Evolutionary conservation across 2,888 invertebrate species (phyloP).

Genomic region (Agelastica alni): DNA sequence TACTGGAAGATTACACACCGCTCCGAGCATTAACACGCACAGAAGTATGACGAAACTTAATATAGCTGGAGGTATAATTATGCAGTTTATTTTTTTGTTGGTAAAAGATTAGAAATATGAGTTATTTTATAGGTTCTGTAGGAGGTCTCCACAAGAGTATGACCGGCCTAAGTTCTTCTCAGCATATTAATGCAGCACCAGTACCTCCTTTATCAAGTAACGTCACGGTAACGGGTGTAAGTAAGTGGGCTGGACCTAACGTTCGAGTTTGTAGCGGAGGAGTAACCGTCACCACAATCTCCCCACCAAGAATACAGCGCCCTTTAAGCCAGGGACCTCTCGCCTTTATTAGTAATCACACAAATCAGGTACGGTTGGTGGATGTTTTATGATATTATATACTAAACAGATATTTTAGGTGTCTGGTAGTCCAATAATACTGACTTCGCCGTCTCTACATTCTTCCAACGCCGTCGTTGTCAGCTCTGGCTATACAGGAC

Average conservation of each 20-base stretch:
- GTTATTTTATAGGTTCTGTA: conserved; percentile 58
- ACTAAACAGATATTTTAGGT: conserved; percentile 21
- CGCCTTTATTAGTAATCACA: conserved; percentile 46
- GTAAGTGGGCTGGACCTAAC: conserved; percentile 60
- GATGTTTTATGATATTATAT: too few relatives aligned
- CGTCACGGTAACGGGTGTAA: conserved; percentile 59
- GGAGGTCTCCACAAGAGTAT: conserved; percentile 82
- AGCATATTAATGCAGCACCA: conserved; percentile 63
- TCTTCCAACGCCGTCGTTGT: conserved; percentile 51
- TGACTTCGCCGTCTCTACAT: conserved; percentile 36
- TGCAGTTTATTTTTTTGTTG: neutral
- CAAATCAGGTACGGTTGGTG: conserved; percentile 50
- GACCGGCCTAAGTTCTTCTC: conserved; percentile 78
- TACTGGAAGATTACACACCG: conserved; percentile 73
- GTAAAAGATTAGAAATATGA: neutral
- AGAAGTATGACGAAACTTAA: conserved; percentile 80
- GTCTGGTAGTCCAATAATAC: conserved; percentile 30
- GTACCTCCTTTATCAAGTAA: conserved; percentile 57
- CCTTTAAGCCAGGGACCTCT: conserved; percentile 63
- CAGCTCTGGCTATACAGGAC: conserved; percentile 52
- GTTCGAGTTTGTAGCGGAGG: conserved; percentile 61
- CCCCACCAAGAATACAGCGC: conserved; percentile 58
- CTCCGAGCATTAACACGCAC: conserved; percentile 72
- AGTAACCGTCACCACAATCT: conserved; percentile 69
- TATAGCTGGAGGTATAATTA: conserved; percentile 70